phyloP scores from a whole-genome alignment of 2,797 vertebrate genomes.

The Pangasius sanitwongsei region DNA sequence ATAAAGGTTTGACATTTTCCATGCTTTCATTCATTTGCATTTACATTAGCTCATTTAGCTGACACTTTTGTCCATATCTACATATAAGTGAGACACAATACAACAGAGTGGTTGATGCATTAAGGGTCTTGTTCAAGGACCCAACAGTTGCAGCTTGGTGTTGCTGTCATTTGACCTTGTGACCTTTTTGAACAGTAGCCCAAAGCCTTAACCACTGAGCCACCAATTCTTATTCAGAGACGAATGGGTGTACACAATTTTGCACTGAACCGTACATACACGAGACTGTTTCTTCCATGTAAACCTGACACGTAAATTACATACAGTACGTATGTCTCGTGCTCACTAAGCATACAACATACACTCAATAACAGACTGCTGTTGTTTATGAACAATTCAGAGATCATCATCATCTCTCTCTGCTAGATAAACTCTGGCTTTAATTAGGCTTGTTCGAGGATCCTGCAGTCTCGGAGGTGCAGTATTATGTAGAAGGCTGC shows the following conservation, averaged over 20 bases:
- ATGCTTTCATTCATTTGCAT: background rate
- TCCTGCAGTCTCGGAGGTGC: conserved; percentile 36
- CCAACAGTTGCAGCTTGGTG: background rate
- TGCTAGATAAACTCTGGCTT: conserved; percentile 31
- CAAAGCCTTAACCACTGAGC: background rate
- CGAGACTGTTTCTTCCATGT: background rate
- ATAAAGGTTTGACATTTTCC: conserved; percentile 1
- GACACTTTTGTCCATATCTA: background rate
- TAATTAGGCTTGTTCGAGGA: conserved; percentile 44
- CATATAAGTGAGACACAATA: background rate
- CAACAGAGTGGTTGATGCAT: background rate
- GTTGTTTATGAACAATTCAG: conserved; percentile 9
- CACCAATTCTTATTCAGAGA: background rate
- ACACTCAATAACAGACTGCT: conserved; percentile 22
- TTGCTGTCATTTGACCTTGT: background rate
- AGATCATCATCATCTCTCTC: background rate
- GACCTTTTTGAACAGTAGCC: background rate
- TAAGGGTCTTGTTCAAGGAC: background rate
- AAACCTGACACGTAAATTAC: background rate
- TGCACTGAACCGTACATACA: background rate
- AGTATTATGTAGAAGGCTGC: conserved; percentile 25
- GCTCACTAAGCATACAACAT: background rate
- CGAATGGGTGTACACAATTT: background rate
- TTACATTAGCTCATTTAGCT: background rate
- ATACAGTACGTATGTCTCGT: background rate